Evolutionary conservation across 1,140 invertebrate genomes (phyloP), one percentile per base, ranked within the genome.

Genomic region (Drosophila nebulosa): DNA sequence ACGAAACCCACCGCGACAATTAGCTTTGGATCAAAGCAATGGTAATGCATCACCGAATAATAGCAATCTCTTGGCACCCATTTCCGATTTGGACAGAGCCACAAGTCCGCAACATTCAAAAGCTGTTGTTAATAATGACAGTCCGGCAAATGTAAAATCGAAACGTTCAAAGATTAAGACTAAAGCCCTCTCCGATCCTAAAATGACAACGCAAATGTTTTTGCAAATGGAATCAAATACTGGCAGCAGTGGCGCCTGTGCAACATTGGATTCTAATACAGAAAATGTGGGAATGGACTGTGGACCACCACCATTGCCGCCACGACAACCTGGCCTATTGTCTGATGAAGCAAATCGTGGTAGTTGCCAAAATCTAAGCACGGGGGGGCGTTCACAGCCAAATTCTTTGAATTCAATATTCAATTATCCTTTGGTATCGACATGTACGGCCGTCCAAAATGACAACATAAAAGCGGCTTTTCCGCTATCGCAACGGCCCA

Each of bases 401-500:
- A 92, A 92, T 75, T 91, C 91, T 22, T 71, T 92, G 36, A 84
- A 80, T 6, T 83, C 86, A 1, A 77, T 90, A 12, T 88, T 92
- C 52, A 91, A 90, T 51, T 92, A 92, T 84, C 91, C 92, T 1
- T 73, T 92, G 6, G 90, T 92, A 12, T 68, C 91, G 16, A 91
- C 90, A 7, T 90, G 90, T 18, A 91, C 90, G 6, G 79, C 90
- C 0, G 86, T 91, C 4, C 90, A 90, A 70, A 71, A 72, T 14
- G 91, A 91, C 52, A 91, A 91, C 61, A 76, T 90, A 71, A 88
- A 91, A 16, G 88, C 85, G 22, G 89, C 90, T 7, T 91, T 91
- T 64, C 90, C 90, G 21, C 57, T 91, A 4, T 91, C 90, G 24
- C 89, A 94, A 92, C 85, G 93, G 92, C 89, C 90, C 92, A 72